Percentiles rank a stretch among this genome's conserved stretches.
Conservation (phyloP, 2,888 invertebrate species). For the Baronia brevicornis region DNA sequence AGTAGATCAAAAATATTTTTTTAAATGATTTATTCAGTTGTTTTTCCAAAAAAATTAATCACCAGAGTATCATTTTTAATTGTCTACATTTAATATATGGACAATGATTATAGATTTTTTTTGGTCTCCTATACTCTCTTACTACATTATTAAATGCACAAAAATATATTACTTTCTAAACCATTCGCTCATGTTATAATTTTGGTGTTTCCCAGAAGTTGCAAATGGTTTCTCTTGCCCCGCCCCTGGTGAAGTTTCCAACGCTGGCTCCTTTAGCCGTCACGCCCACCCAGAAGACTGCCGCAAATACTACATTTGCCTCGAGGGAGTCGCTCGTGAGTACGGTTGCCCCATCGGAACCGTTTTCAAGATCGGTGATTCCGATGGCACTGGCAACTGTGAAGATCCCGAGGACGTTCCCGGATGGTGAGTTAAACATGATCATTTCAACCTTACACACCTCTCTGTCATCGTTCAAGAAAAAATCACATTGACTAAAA, state of each 20-base stretch:
- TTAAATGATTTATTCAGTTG: not conserved
- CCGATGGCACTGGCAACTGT: slow-evolving; percentile 93
- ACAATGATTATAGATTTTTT: no score
- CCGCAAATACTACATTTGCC: slow-evolving; percentile 95
- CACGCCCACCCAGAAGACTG: slow-evolving; percentile 96
- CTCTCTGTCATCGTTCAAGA: slow-evolving; percentile 44
- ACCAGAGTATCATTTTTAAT: no score
- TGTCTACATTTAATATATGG: no score
- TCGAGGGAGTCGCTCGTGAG: slow-evolving; percentile 92
- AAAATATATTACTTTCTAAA: slow-evolving; percentile 42
- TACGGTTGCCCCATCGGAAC: slow-evolving; percentile 97
- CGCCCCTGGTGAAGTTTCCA: slow-evolving; percentile 86
- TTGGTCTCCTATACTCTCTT: no score
- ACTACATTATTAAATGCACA: no score
- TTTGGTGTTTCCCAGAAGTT: slow-evolving; percentile 81
- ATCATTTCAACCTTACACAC: slow-evolving; percentile 9
- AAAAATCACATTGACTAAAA: slow-evolving; percentile 41
- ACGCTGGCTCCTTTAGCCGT: slow-evolving; percentile 92
- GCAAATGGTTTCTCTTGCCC: slow-evolving; percentile 93
- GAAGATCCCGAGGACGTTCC: slow-evolving; percentile 96
- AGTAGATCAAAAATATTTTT: not conserved
- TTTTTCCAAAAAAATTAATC: no score
- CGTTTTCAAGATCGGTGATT: slow-evolving; percentile 94
- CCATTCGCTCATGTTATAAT: slow-evolving; percentile 48
- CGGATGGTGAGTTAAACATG: slow-evolving; percentile 86